Evolutionary conservation across 2,113 vertebrate genomes (phyloP), one percentile per base, ranked within the genome.

Genomic region (Charina bottae): DNA sequence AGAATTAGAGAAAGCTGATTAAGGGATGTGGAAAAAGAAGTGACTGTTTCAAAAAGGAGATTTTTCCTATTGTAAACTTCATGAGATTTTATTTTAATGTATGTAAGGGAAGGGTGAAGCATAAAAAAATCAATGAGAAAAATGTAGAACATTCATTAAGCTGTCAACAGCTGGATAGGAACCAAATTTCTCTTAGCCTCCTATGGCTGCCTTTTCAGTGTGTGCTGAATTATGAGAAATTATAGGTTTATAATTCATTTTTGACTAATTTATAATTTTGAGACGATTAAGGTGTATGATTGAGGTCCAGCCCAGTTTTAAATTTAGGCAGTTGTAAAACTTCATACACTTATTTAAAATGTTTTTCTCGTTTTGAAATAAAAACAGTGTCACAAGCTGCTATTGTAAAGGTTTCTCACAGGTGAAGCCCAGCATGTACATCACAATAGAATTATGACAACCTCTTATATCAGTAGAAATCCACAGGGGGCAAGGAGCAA

Each of bases 91-190:
- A 94, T 96, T 94, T 91, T 21, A 11, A 28, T 24, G 55, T 33
- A 56, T 37, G 23, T 64, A 85, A 46, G 28, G n/a, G 37, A 37
- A 17, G 8, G 28, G 33, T 42, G 28, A 60, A 83, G 83, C 59
- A 96, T 95, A 55, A 92, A 85, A 33, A 93, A 96, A 96, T 97
- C 96, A 97, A 95, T 97, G 96, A 33, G 21, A 89, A 53, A 92
- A 62, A 54, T 89, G 93, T 93, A 94, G 91, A 92, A 92, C 94
- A 95, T 97, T 97, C 94, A 92, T 97, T 97, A 96, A 95, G 91
- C 93, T 97, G 96, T 97, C 97, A 97, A 89, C 96, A 95, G 92
- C 46, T 55, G 95, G 95, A 96, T 94, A 96, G 95, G 95, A 93
- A 62, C 89, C 33, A 92, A 93, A 93, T 92, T 42, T 93, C 91